Conservation (phyloP, 2,113 vertebrate species). For the Sylvilagus bachmani region DNA sequence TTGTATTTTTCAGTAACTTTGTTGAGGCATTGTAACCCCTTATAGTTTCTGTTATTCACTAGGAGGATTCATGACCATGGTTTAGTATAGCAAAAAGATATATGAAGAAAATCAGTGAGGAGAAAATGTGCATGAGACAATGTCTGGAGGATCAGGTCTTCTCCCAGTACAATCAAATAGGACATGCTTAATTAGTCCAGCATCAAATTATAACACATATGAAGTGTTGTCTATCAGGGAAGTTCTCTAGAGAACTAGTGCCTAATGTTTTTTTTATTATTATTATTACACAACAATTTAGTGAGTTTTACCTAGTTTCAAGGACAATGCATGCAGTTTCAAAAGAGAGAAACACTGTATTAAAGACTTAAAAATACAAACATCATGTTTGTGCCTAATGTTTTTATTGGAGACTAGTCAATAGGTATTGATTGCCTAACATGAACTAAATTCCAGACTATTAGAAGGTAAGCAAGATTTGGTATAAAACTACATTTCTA, state of each 20-base stretch:
- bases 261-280: not conserved
- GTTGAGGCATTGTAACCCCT: not conserved
- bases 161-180: not conserved
- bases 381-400: no score
- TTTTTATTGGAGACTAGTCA: not conserved
- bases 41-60: not conserved
- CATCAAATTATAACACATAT: not conserved
- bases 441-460: not conserved
- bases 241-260: not conserved
- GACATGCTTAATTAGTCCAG: not conserved
- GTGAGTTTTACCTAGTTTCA: no score
- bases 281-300: no score
- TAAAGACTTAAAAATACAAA: no score
- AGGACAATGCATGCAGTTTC: no score
- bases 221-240: slow-evolving; percentile 5
- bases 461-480: not conserved
- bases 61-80: not conserved
- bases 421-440: not conserved
- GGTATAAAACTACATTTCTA: not conserved
- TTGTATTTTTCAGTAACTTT: not conserved
- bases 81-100: slow-evolving; percentile 8
- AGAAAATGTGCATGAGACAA: not conserved
- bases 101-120: not conserved
- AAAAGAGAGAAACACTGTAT: no score
- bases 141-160: not conserved